Percentiles rank a stretch among this genome's conserved stretches.
These are phyloP conservation scores for Morone saxatilis DNA, from an alignment of 2,113 vertebrate genomes.

Conservation along the genomic window DNA sequence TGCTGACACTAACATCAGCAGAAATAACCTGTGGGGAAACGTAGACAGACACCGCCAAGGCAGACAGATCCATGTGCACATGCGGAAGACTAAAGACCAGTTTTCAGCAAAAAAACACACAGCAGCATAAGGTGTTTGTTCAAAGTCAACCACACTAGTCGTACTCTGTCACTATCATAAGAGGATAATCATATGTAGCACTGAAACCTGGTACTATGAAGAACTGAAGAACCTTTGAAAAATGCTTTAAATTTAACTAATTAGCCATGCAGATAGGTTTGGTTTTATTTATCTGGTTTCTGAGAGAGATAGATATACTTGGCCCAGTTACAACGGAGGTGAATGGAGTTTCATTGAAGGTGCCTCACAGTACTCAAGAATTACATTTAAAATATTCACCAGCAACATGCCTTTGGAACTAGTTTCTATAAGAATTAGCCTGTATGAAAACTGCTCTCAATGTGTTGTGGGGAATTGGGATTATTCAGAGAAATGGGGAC, in stretches of 20 bases:
- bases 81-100: not conserved
- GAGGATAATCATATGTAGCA: slow-evolving; percentile 12
- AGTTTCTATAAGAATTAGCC: not conserved
- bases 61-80: slow-evolving; percentile 9
- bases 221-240: not conserved
- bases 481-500: not conserved
- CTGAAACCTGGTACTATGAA: not conserved
- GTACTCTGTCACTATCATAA: slow-evolving; percentile 1
- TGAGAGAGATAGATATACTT: too few relatives aligned
- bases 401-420: not conserved
- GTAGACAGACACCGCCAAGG: slow-evolving; percentile 6
- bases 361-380: not conserved
- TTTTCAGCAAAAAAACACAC: slow-evolving; percentile 2
- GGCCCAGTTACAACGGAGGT: too few relatives aligned
- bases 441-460: not conserved
- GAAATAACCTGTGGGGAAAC: slow-evolving; percentile 60
- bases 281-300: not conserved
- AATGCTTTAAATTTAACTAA: not conserved
- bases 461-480: not conserved
- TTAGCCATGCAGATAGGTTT: not conserved
- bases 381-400: not conserved
- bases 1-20: slow-evolving; percentile 55
- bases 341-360: too few relatives aligned
- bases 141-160: slow-evolving; percentile 4
- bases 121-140: not conserved